Evolutionary conservation across 2,888 invertebrate genomes (phyloP).

Genomic region (Cosmia pyralina): DNA sequence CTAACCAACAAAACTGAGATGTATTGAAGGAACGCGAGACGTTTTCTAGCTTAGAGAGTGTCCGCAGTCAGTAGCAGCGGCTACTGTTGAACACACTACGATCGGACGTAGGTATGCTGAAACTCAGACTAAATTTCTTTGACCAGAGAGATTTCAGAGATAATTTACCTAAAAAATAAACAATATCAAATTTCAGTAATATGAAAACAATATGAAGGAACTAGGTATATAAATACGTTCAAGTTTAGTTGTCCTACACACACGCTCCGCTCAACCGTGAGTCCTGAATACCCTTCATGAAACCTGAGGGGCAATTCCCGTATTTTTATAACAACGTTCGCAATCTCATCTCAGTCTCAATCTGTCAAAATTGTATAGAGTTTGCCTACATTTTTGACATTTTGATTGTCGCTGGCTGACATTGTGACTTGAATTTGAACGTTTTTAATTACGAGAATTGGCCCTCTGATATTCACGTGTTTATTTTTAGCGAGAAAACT

Average conservation of each 20-base stretch:
- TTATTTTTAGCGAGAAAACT: constrained; percentile 41
- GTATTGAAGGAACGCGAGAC: not conserved
- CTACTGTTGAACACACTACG: not conserved
- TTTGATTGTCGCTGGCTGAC: no score
- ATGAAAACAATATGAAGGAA: not conserved
- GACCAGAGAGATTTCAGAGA: not conserved
- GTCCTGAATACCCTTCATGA: constrained; percentile 35
- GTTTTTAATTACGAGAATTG: no score
- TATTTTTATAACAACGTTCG: no score
- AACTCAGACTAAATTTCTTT: not conserved
- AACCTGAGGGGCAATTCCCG: no score
- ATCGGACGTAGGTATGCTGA: not conserved
- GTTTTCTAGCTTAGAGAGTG: not conserved
- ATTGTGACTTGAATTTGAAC: no score
- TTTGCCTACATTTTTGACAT: no score
- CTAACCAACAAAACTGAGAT: constrained; percentile 72
- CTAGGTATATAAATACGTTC: not conserved
- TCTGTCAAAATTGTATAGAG: no score
- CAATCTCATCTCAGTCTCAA: no score
- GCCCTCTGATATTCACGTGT: constrained; percentile 51
- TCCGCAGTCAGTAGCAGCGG: not conserved
- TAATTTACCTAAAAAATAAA: constrained; percentile 2
- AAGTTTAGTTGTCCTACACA: constrained; percentile 23
- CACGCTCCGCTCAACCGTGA: constrained; percentile 17
- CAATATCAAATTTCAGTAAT: not conserved